Conservation (phyloP, 2,113 vertebrate genomes). For the Sapayoa aenigma region DNA sequence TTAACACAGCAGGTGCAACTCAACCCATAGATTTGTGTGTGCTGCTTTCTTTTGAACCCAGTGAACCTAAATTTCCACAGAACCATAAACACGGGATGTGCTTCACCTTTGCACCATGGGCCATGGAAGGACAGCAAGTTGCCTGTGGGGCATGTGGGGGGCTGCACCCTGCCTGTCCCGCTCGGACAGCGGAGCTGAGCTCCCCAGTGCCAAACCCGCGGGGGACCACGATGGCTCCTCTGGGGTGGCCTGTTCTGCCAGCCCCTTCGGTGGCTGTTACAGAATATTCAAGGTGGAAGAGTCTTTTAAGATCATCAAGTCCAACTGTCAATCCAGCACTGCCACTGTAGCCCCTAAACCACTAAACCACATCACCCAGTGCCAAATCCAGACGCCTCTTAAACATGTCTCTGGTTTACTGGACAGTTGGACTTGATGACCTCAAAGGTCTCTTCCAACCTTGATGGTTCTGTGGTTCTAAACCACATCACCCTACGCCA, state of each 20-base stretch:
- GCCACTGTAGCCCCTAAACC: neutral
- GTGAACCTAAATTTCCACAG: neutral
- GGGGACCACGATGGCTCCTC: accelerated
- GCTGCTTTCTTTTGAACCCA: neutral
- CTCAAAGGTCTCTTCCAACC: neutral
- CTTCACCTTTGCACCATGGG: neutral
- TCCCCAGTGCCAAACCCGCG: accelerated
- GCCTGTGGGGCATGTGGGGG: accelerated
- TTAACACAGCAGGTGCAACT: neutral
- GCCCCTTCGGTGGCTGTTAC: neutral
- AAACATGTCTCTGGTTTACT: too few relatives aligned
- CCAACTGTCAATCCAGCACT: neutral
- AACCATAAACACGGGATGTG: accelerated
- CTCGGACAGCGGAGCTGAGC: accelerated
- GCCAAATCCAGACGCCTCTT: too few relatives aligned
- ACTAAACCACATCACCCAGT: neutral
- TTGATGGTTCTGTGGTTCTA: neutral
- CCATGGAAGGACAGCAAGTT: neutral
- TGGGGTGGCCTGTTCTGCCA: accelerated
- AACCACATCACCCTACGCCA: neutral
- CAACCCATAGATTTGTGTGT: neutral
- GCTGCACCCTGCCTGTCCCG: accelerated
- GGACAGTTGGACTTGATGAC: neutral
- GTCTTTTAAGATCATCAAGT: neutral
- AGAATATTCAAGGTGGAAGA: neutral